These are phyloP conservation scores for Phortica magna DNA, from an alignment of 2,888 invertebrate genomes.

Conservation along the genomic window DNA sequence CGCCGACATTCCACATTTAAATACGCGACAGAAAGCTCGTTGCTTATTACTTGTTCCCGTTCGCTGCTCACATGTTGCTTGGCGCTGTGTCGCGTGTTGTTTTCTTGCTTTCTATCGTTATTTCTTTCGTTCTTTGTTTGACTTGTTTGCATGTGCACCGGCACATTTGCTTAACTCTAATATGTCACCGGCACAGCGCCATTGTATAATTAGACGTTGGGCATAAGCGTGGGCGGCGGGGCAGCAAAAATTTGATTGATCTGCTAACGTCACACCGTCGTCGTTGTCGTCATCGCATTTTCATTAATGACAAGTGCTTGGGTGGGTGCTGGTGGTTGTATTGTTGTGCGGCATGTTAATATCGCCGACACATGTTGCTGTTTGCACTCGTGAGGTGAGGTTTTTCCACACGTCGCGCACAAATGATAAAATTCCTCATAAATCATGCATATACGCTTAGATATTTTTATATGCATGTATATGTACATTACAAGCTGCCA, in stretches of 20 bases:
- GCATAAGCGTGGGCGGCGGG: background rate
- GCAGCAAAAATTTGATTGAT: background rate
- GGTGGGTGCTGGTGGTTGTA: no score
- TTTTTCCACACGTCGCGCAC: conserved; percentile 51
- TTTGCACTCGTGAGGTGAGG: conserved; percentile 52
- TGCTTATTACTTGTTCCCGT: no score
- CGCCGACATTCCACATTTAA: conserved; percentile 60
- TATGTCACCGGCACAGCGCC: background rate
- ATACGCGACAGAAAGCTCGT: no score
- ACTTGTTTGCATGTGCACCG: no score
- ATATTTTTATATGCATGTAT: conserved; percentile 1
- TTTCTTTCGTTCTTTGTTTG: no score
- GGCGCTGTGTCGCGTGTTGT: no score
- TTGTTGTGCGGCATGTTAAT: background rate
- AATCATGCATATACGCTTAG: conserved; percentile 59
- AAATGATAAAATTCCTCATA: conserved; percentile 61
- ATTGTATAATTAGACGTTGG: background rate
- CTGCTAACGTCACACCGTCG: background rate
- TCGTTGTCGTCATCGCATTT: no score
- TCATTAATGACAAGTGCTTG: no score
- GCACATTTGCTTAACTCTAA: background rate
- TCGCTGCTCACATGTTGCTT: no score
- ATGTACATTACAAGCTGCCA: no score
- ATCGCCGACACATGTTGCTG: conserved; percentile 27
- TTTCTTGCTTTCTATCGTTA: no score